Conservation (phyloP, 2,888 invertebrate species). For the Platycheirus albimanus region DNA sequence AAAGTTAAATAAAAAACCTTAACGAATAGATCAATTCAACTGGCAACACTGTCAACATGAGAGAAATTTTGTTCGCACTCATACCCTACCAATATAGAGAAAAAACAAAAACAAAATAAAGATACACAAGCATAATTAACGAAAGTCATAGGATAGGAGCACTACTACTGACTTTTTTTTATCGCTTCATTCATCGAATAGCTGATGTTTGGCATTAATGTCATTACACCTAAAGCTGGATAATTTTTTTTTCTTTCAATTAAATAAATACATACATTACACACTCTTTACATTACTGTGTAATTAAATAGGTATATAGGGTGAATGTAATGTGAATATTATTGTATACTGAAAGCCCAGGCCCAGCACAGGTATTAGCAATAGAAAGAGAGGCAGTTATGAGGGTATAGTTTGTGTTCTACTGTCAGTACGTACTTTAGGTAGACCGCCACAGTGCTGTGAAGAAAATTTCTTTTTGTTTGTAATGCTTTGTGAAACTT, state of each 20-base stretch:
- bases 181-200: slow-evolving; percentile 37
- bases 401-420: slow-evolving; percentile 7
- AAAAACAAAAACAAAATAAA: slow-evolving; percentile 2
- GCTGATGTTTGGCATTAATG: slow-evolving; percentile 48
- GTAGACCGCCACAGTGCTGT: slow-evolving; percentile 5
- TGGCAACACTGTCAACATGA: slow-evolving; percentile 15
- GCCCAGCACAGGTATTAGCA: slow-evolving; percentile 17
- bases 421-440: neutral
- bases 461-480: neutral
- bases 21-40: slow-evolving; percentile 3
- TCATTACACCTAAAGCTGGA: slow-evolving; percentile 65
- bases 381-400: slow-evolving; percentile 9
- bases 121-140: neutral
- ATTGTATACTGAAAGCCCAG: slow-evolving; percentile 1
- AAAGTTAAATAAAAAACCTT: too few relatives aligned
- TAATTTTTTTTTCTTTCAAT: slow-evolving; percentile 43
- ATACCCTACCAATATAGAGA: neutral
- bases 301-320: slow-evolving; percentile 49
- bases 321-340: slow-evolving; percentile 32
- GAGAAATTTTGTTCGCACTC: slow-evolving; percentile 16
- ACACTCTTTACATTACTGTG: slow-evolving; percentile 36
- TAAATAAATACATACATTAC: slow-evolving; percentile 40
- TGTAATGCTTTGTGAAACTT: too few relatives aligned
- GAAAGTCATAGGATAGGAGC: neutral
- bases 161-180: slow-evolving; percentile 35